Conservation (phyloP, 1,140 invertebrate species). For the Gonioctena quinquepunctata region DNA sequence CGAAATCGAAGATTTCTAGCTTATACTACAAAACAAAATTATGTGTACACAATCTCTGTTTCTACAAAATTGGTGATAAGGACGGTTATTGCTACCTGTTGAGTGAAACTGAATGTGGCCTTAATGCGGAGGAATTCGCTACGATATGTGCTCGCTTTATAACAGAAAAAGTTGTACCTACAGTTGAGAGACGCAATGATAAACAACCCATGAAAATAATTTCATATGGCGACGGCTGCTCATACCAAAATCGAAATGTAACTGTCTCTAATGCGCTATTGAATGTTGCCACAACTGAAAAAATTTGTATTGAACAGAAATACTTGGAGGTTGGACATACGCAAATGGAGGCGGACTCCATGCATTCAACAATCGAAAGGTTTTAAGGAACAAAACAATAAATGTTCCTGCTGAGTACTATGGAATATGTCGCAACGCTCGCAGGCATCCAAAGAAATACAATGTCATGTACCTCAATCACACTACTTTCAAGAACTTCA, state of each 20-base stretch:
- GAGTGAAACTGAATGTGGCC: conserved; percentile 9
- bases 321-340: conserved; percentile 25
- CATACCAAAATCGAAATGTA: conserved; percentile 21
- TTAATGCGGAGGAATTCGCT: conserved; percentile 22
- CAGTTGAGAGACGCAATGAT: not conserved
- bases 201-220: no score
- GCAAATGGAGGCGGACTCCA: conserved; percentile 26
- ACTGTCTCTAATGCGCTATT: conserved; percentile 4
- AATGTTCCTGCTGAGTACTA: conserved; percentile 11
- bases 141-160: not conserved
- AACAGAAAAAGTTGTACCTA: not conserved
- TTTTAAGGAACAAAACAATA: not conserved
- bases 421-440: not conserved
- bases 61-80: conserved; percentile 12
- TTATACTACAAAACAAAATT: conserved; percentile 41
- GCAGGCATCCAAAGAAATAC: conserved; percentile 7
- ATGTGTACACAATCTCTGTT: conserved; percentile 2
- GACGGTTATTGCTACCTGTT: conserved; percentile 20
- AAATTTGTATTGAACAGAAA: conserved; percentile 22
- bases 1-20: conserved; percentile 35
- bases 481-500: conserved; percentile 4
- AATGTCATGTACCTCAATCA: conserved; percentile 8
- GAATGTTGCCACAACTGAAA: not conserved
- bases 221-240: conserved; percentile 18
- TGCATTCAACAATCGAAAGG: conserved; percentile 22